Evolutionary conservation across 2,888 invertebrate genomes (phyloP), one percentile per base, ranked within the genome.

Genomic region (Itoplectis maculator): DNA sequence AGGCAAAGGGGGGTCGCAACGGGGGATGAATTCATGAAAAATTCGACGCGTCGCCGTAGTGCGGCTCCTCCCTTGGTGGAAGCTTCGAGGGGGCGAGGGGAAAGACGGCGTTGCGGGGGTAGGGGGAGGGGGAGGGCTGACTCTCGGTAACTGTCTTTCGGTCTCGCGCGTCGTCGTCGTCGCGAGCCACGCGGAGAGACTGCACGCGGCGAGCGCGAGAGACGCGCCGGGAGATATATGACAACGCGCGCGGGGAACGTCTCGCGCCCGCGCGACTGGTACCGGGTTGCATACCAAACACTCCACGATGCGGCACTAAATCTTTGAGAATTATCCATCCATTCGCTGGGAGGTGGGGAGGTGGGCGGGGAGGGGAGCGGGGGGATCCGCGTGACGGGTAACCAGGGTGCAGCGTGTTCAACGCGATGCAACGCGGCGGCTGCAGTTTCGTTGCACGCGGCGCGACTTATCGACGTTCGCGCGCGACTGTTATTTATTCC

Each of bases 281-380:
- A 84, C 82, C 61, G 88, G 86, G 88, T 86, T 88, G 88, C 88
- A 89, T 89, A 89, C 88, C 87, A 87, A 88, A 87, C 86, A 85
- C 85, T 84, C 85, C 87, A 88, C 88, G 88, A 76, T 82, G 84
- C 81, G 82, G 63, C 75, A 87, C 85, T 87, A 88, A 87, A 88
- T 89, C 88, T 88, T 85, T 73, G 81, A 86, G 87, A 87, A 88
- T 88, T 88, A 89, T 88, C 87, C 76, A 56, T 75, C 49, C 70
- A 54, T 73, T 73, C 59, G 47, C 81, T 59, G 74, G 47, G n/a
- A n/a, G n/a, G n/a, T n/a, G n/a, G n/a, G n/a, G n/a, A n/a, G n/a
- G n/a, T n/a, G n/a, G n/a, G n/a, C n/a, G n/a, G n/a, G n/a, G n/a
- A n/a, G n/a, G n/a, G n/a, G n/a, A n/a, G n/a, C n/a, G n/a, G n/a